Percentiles rank a stretch among this genome's conserved stretches.
Evolutionary conservation across 2,797 vertebrate genomes (phyloP).

Genomic region (Melanotaenia trifasciata): DNA sequence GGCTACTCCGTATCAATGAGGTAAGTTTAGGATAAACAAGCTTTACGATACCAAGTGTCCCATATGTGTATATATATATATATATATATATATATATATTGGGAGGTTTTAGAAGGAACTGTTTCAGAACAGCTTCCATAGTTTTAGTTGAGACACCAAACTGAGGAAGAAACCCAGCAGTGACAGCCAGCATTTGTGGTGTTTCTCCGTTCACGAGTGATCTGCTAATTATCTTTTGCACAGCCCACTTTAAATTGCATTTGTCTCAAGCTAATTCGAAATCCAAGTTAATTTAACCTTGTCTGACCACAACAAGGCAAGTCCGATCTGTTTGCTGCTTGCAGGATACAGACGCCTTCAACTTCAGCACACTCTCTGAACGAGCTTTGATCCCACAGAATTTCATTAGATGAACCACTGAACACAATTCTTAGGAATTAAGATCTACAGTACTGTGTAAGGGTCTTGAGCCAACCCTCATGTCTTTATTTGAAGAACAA

Average conservation of each 20-base stretch:
- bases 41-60: neutral
- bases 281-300: constrained; percentile 42
- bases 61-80: no score
- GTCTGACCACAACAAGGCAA: constrained; percentile 20
- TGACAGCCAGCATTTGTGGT: neutral
- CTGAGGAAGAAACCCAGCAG: neutral
- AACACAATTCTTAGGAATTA: neutral
- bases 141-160: constrained; percentile 10
- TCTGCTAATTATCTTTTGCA: constrained; percentile 38
- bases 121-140: constrained; percentile 9
- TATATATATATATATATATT: neutral
- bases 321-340: constrained; percentile 4
- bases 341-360: constrained; percentile 7
- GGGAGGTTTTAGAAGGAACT: constrained; percentile 4
- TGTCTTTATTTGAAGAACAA: no score
- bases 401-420: constrained; percentile 1
- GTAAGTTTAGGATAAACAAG: neutral
- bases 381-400: neutral
- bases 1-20: neutral
- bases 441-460: neutral
- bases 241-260: constrained; percentile 43
- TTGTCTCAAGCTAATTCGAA: constrained; percentile 47
- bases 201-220: constrained; percentile 3
- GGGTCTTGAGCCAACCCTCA: neutral
- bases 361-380: constrained; percentile 11